Base-by-base conservation (phyloP, 2,888 invertebrate genomes). In the Serrognathus titanus region DNA sequence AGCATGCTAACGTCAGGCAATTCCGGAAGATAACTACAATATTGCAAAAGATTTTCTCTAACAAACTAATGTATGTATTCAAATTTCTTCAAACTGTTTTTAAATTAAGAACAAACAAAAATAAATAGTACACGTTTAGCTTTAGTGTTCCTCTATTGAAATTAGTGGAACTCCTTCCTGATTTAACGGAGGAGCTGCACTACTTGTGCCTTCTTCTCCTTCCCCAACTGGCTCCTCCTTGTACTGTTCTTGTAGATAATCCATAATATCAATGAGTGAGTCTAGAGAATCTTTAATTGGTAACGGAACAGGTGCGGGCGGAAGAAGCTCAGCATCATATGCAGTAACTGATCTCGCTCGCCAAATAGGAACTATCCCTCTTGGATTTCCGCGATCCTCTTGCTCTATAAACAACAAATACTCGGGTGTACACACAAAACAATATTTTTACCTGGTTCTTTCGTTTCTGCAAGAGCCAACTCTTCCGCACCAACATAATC, bases 311-410 rank as follows among this genome's bases (percentile, higher is more conserved):
- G 90, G 85, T 65, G 87, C 87, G 0, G 85, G 85, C 0, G 90
- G 90, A 50, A 90, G 71, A 61, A 87, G 79, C 48, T 89, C 85
- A 2, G 84, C 82, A 76, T 86, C 83, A 70, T 87, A 90, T 0
- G 82, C 79, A 0, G 86, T 85, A 31, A 89, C 81, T 63, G 83
- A 83, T 61, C 88, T 83, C 0, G 87, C 86, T 3, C 86, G 81
- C 91, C 91, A 92, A 10, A 80, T 81, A 48, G 83, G 81, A 59
- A 85, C 76, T 40, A 68, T 68, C 60, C 75, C 71, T 58, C 71
- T 65, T 51, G 75, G 70, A 41, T 62, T 70, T 10, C 74, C 71
- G 3, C 72, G 63, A 48, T 71, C 65, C 45, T 72, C 73, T n/a
- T 66, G 58, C 9, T 63, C 63, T 12, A 58, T 60, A 31, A 55